Conservation (phyloP, 1,140 invertebrate genomes). For the Lamellibrachia luymesi region DNA sequence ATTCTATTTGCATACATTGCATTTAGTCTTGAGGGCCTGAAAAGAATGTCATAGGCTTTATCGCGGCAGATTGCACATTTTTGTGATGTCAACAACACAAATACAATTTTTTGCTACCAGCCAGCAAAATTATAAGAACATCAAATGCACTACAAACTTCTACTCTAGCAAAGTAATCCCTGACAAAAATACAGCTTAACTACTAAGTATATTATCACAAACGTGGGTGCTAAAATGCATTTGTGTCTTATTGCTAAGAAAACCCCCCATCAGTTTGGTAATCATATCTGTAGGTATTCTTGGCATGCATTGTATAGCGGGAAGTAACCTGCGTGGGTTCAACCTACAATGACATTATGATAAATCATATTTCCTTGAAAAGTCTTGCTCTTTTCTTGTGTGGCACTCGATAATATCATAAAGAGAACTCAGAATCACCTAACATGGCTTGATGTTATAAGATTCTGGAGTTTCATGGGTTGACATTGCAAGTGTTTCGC, state of each 20-base stretch:
- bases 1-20: neutral
- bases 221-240: neutral
- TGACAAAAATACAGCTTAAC: neutral
- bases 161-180: neutral
- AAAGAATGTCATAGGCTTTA: neutral
- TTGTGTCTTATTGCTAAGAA: constrained; percentile 5
- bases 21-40: neutral
- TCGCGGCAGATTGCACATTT: neutral
- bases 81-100: neutral
- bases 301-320: neutral
- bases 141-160: neutral
- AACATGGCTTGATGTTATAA: neutral
- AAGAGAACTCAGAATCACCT: neutral
- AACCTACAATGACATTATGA: constrained; percentile 1
- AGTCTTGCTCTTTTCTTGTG: neutral
- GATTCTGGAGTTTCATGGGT: neutral
- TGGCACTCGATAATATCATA: neutral
- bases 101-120: neutral
- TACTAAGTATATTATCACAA: neutral
- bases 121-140: neutral
- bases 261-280: neutral
- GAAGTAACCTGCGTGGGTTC: neutral
- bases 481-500: no score
- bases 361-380: constrained; percentile 6
- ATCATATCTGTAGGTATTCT: neutral